Evolutionary conservation across 2,113 vertebrate species (phyloP), one percentile per base, ranked within the genome.

Genomic region (Lethenteron camtschaticum): DNA sequence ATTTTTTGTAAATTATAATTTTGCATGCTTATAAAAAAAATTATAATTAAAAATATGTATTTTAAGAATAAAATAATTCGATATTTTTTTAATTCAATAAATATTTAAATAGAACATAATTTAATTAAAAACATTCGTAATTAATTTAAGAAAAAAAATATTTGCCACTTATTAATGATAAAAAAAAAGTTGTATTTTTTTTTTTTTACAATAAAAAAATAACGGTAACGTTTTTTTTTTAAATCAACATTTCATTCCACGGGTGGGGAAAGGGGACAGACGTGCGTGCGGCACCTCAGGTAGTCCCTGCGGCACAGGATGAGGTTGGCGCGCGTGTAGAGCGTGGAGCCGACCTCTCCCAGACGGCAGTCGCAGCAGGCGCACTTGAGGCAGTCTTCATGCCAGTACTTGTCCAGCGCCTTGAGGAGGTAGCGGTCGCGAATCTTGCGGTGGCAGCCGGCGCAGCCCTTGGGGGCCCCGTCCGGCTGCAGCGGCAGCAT

Each of bases 401-500:
- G 92, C 92, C 92, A 96, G 76, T 91, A 96, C 79, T 95, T 95
- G 83, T 96, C 92, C 79, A 96, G 80, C 75, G 91, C 89, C 81
- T 94, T 94, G 73, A 94, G 88, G 74, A 96, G 86, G 81, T 92
- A 96, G 70, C 92, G 84, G 84, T 96, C 92, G 84, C 95, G 95
- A 81, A 96, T 96, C 83, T 95, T 96, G 79, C 92, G 87, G 87
- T 90, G 95, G 85, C 92, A 96, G 92, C 92, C 92, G 87, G 92
- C 92, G 87, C 92, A 96, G 91, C 92, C 92, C 83, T 96, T 96
- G 79, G 92, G 90, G 86, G 95, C 95, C 83, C 89, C 88, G 90
- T 96, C 90, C 86, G 92, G 92, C 89, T 96, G 92, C 80, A 95
- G 90, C 82, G 90, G 94, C 84, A 96, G 90, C 90, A 96, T 96